Percentiles rank a stretch among this genome's conserved stretches.
Conservation (phyloP, 2,797 vertebrate species). For the Catharus ustulatus region DNA sequence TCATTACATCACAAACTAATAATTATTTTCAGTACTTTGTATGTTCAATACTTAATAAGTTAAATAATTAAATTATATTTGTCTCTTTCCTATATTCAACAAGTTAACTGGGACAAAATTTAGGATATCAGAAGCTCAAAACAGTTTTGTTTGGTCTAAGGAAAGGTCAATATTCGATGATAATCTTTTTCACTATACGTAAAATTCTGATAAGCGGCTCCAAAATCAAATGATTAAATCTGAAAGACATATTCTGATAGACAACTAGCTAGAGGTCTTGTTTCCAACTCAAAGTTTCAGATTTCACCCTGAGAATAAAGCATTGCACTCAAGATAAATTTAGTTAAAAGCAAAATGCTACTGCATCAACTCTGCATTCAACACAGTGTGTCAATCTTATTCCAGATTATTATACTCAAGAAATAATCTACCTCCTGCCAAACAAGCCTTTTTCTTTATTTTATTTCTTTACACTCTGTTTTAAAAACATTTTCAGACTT, state of each 20-base stretch:
- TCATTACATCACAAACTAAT: neutral
- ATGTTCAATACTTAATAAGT: neutral
- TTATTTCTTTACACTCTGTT: neutral
- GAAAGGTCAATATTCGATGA: neutral
- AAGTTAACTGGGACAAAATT: neutral
- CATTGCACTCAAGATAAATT: neutral
- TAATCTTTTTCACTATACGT: neutral
- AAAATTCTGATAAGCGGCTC: neutral
- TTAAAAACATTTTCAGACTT: neutral
- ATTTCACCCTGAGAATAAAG: neutral
- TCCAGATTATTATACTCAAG: neutral
- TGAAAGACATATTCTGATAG: neutral
- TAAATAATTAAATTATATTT: neutral
- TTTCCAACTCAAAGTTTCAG: neutral
- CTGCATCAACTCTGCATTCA: neutral
- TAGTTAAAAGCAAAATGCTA: neutral
- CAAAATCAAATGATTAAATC: neutral
- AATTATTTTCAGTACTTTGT: neutral
- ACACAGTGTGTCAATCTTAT: neutral
- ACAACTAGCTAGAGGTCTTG: neutral
- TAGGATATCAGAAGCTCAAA: neutral
- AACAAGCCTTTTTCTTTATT: neutral
- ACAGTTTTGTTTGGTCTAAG: neutral
- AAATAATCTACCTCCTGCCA: neutral
- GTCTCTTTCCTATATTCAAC: neutral